Evolutionary conservation across 2,113 vertebrate genomes (phyloP), one percentile per base, ranked within the genome.

Genomic region (Mastomys natalensis): DNA sequence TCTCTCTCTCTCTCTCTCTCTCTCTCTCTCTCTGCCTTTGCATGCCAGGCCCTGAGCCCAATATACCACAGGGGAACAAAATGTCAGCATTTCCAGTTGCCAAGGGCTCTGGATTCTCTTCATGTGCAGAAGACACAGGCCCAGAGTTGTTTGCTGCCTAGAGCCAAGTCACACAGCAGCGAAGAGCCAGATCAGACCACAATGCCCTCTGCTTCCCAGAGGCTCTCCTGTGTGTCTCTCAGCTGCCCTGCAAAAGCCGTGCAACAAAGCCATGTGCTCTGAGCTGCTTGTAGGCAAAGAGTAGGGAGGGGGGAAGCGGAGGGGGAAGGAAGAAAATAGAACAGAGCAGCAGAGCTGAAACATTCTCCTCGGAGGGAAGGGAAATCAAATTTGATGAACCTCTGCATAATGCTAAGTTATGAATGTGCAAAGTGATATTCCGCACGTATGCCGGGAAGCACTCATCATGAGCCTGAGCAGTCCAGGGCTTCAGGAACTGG

Each of bases 371-470:
- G 0, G 95, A 95, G 97, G 94, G 87, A 64, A 93, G 89, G 72
- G 82, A 93, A 97, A 95, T 95, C 87, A 97, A 96, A 96, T 94
- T 88, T 95, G 96, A 96, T 90, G 95, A 97, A 93, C 94, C 95
- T 95, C 80, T 88, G 97, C 94, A 84, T 68, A 92, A 93, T 62
- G 95, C 51, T 93, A 90, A 15, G 16, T 77, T 95, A 80, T 68
- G 94, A 89, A 97, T 4, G 62, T 87, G 70, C 26, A 76, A 73
- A 94, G 80, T 31, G 89, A 37, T 77, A 19, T 24, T 78, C 64
- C 1, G 55, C 74, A 82, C 93, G 81, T 72, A 60, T 43, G 95
- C 93, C 34, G 58, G 66, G 24, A 15, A 45, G 80, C 87, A 7
- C 16, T 51, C 81, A 4, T 92, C 70, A 58, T 1, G 51, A 80